phyloP scores from a whole-genome alignment of 2,113 vertebrate genomes.

The Antigone vipio region DNA sequence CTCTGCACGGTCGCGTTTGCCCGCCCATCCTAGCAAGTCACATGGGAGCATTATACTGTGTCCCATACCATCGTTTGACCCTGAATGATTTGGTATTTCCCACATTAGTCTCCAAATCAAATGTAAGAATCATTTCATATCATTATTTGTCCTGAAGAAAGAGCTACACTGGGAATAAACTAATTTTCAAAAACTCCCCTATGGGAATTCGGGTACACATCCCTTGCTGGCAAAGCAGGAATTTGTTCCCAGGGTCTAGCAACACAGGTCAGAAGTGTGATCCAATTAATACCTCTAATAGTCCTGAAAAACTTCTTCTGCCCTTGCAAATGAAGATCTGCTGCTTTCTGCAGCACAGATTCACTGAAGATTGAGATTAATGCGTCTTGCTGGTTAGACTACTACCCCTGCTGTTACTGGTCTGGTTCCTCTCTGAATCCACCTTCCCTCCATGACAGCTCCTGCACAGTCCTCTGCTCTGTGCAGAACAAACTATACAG shows the following conservation, averaged over 20 bases:
- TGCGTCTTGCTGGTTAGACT: neutral
- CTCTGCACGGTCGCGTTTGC: rapidly evolving
- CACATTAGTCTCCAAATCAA: neutral
- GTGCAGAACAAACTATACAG: neutral
- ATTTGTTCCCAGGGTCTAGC: neutral
- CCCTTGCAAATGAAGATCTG: neutral
- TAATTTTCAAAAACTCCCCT: neutral
- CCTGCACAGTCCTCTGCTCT: neutral
- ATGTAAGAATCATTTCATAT: rapidly evolving
- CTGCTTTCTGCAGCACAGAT: neutral
- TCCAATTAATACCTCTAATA: neutral
- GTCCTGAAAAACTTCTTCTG: neutral
- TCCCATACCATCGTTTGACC: neutral
- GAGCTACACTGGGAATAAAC: neutral
- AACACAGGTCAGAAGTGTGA: neutral
- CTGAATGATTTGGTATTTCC: neutral
- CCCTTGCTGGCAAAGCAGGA: neutral
- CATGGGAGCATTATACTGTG: rapidly evolving
- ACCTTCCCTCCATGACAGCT: neutral
- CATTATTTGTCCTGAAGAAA: neutral
- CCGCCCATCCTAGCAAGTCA: neutral
- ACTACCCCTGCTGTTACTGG: neutral
- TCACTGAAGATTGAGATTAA: neutral
- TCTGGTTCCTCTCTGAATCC: neutral
- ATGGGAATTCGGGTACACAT: neutral